Evolutionary conservation across 2,888 invertebrate species (phyloP), one percentile per base, ranked within the genome.

Genomic region (Eurois occulta): DNA sequence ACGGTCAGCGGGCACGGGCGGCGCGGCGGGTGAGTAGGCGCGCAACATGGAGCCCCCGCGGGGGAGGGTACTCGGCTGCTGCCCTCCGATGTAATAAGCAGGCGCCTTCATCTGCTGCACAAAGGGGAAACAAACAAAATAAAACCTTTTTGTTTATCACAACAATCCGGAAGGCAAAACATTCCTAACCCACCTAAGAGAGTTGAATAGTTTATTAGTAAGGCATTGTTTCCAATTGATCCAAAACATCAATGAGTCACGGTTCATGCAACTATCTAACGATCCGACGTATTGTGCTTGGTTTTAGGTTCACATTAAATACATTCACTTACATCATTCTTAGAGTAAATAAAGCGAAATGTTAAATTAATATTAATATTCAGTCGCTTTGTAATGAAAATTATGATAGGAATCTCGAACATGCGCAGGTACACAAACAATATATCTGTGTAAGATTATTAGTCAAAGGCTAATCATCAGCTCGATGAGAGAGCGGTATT

Each of bases 21-120:
- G 95, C 0, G 95, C 94, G 0, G 96, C 97, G 18, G 98, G 98
- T 24, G 98, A 98, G 91, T 98, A 98, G 0, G 98, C 97, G 71
- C 98, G 95, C 67, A 98, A 94, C 82, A 98, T 95, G 8, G 97
- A 97, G 0, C 97, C 97, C 18, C 98, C 97, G 35, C 98, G 96
- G 0, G 98, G 98, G 75, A 98, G 94, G 16, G 98, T 98, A 90
- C 97, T 97, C 0, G 96, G 95, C 1, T 95, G 94, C 41, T 90
- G 92, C 16, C 97, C 97, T 2, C 98, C 98, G 95, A 98, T 98
- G 94, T 98, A 98, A 92, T 98, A 98, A 7, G 98, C 98, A 24
- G 97, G 97, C n/a, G 97, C 97, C 87, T 97, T 97, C 8, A 92
- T 94, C 95, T 96, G 87, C 64, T 41, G 65, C 74, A 75, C 32